Evolutionary conservation across 1,140 invertebrate species (phyloP).

Genomic region (Triops cancriformis): DNA sequence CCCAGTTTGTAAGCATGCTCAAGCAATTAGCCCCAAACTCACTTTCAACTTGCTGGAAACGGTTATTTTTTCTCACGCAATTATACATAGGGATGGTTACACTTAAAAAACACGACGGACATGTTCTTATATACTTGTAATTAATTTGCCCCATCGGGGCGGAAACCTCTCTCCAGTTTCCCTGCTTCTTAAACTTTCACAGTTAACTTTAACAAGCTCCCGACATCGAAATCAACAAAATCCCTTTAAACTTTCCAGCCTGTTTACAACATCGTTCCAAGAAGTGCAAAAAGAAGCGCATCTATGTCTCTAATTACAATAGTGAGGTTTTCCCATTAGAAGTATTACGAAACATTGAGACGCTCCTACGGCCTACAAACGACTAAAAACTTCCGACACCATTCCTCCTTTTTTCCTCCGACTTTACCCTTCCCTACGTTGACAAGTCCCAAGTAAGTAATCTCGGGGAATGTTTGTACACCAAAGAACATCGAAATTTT

Average conservation of each 20-base stretch:
- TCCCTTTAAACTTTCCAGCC: not conserved
- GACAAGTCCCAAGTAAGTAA: not conserved
- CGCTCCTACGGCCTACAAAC: not conserved
- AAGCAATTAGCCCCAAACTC: not conserved
- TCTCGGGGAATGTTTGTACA: not conserved
- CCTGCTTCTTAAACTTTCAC: not conserved
- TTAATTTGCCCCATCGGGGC: not conserved
- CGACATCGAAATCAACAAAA: not conserved
- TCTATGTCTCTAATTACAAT: not conserved
- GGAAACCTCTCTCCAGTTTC: not conserved
- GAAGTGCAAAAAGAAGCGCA: not conserved
- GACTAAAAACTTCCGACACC: not conserved
- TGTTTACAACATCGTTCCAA: not conserved
- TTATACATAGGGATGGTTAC: not conserved
- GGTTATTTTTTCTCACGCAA: slow-evolving; percentile 12
- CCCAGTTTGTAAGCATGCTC: not conserved
- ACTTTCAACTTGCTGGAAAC: not conserved
- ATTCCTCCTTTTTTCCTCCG: not conserved
- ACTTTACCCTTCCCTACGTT: not conserved
- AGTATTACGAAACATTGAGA: slow-evolving; percentile 1
- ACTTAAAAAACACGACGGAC: slow-evolving; percentile 6
- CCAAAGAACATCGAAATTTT: not conserved
- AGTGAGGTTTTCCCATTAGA: not conserved
- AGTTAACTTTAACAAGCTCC: not conserved
- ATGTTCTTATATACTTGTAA: not conserved